Base-by-base conservation (phyloP, 2,797 vertebrate genomes). In the Lepilemur ruficaudatus region DNA sequence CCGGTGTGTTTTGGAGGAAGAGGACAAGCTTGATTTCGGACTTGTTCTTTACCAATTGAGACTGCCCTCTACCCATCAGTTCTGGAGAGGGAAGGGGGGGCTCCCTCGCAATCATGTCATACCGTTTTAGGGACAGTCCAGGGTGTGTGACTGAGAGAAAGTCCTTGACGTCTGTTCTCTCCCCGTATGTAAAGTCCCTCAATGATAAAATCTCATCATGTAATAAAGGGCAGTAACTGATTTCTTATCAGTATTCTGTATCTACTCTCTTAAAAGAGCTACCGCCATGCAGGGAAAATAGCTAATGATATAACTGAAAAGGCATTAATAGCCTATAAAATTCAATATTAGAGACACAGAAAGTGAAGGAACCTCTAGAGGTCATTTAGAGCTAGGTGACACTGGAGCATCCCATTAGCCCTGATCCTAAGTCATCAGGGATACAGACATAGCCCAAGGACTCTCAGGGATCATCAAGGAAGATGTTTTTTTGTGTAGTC, bases 201-300 rank as follows among this genome's bases (percentile, higher is more conserved):
- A 41, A 2, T 81, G 90, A 81, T 92, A 94, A 90, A 94, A 87
- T 90, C 48, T 76, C 92, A 50, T 55, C 89, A 92, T 93, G 70
- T 80, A 46, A 67, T 89, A 81, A 94, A 95, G 85, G 73, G 81
- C 78, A 96, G 57, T 86, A 65, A 82, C 35, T 5, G 63, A 79
- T 80, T 97, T 97, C 94, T 91, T 93, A 95, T 95, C 95, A 84
- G 85, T 30, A 73, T 96, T 89, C 88, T 91, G 52, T 63, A 90
- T 93, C 95, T 94, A 59, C 78, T 82, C 84, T 97, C 59, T 91
- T 95, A 25, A 93, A 93, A 90, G 86, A 90, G 63, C 73, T 69
- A 17, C 23, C 2, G 32, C 61, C 43, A 46, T 76, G 32, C 69
- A 55, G 96, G 83, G 70, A 94, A 95, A 95, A 84, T 75, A 73